Evolutionary conservation across 2,113 vertebrate species (phyloP).

Genomic region (Neotoma lepida): DNA sequence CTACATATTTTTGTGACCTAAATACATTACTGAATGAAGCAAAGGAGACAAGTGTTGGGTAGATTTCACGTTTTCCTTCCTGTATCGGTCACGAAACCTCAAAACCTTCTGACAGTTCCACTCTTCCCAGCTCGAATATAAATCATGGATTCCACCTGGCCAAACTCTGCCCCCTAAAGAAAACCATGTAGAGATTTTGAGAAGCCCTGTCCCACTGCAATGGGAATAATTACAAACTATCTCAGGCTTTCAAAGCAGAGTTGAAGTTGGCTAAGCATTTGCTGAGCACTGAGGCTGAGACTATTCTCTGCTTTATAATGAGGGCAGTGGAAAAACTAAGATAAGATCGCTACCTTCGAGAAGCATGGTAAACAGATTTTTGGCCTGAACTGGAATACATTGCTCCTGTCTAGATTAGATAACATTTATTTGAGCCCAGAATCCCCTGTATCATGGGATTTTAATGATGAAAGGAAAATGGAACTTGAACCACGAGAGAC

Average conservation of each 20-base stretch:
- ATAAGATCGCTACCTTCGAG: not conserved
- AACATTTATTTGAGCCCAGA: not conserved
- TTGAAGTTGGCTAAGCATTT: conserved; percentile 11
- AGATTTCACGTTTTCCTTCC: conserved; percentile 35
- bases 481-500: not conserved
- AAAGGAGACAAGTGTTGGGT: not conserved
- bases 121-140: not conserved
- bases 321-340: not conserved
- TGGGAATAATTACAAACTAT: not conserved
- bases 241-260: conserved; percentile 44
- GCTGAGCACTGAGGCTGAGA: not conserved
- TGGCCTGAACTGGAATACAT: not conserved
- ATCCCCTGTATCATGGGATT: not conserved
- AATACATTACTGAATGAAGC: conserved; percentile 48
- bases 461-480: conserved; percentile 39
- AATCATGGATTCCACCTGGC: not conserved
- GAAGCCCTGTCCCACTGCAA: not conserved
- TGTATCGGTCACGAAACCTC: conserved; percentile 24
- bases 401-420: not conserved
- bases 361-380: conserved; percentile 15
- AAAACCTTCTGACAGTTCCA: not conserved
- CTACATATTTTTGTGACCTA: conserved; percentile 62
- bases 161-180: not conserved
- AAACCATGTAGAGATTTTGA: conserved; percentile 23
- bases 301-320: not conserved